Evolutionary conservation across 2,113 vertebrate genomes (phyloP).

Genomic region (Athene noctua): DNA sequence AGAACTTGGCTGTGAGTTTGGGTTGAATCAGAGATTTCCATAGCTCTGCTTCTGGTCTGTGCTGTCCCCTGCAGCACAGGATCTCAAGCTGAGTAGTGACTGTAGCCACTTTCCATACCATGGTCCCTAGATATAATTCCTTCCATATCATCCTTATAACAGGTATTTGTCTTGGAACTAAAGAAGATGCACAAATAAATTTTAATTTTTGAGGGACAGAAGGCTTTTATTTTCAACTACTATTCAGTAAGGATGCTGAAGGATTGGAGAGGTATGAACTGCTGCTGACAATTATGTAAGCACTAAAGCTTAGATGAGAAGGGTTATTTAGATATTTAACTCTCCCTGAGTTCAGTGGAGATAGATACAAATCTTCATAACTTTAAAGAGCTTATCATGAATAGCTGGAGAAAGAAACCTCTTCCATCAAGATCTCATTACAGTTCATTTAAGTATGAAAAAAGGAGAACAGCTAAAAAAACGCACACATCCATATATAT

Average conservation of each 20-base stretch:
- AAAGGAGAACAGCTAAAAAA: not conserved
- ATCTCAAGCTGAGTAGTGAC: not conserved
- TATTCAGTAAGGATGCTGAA: not conserved
- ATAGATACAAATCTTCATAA: not conserved
- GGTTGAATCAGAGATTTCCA: not conserved
- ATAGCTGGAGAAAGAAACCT: not conserved
- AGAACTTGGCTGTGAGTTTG: not conserved
- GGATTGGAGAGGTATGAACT: not conserved
- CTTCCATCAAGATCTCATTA: not conserved
- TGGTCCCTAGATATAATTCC: not conserved
- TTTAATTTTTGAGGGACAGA: not conserved
- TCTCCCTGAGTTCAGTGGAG: not conserved
- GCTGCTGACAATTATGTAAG: not conserved
- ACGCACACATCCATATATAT: too few species aligned
- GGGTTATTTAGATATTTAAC: not conserved
- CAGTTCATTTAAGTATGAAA: not conserved
- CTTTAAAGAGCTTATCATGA: not conserved
- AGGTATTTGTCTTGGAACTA: not conserved
- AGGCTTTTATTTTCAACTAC: not conserved
- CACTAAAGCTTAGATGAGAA: not conserved
- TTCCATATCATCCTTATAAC: not conserved
- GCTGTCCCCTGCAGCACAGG: not conserved
- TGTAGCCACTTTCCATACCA: not conserved
- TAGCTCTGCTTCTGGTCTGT: not conserved
- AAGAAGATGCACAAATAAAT: not conserved